Percentiles rank a stretch among this genome's conserved stretches.
Conservation (phyloP, 2,113 vertebrate species). For the Falco punctatus region DNA sequence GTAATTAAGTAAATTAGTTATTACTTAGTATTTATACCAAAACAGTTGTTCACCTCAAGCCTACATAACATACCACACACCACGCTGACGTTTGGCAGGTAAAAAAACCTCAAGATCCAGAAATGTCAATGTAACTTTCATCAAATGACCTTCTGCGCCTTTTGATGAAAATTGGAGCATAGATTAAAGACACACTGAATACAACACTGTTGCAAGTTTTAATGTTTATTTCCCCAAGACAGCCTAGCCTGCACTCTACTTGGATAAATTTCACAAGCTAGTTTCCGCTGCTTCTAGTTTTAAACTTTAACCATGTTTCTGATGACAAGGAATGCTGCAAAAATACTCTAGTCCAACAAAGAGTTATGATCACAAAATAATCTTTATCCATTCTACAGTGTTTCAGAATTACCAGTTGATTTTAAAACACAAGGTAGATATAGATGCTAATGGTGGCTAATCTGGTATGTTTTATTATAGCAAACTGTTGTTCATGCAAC, state of each 20-base stretch:
- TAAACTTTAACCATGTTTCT: slow-evolving; percentile 93
- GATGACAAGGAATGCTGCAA: slow-evolving; percentile 99
- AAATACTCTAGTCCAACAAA: slow-evolving; percentile 97
- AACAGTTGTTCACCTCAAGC: not conserved
- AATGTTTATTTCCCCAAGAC: slow-evolving; percentile 99
- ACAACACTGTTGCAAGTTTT: slow-evolving; percentile 84
- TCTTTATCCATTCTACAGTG: slow-evolving; percentile 97
- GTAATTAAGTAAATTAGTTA: not conserved
- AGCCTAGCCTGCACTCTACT: slow-evolving; percentile 93
- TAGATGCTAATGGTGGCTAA: slow-evolving; percentile 86
- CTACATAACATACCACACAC: rapidly evolving
- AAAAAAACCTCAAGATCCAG: too few relatives aligned
- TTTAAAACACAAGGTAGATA: slow-evolving; percentile 89
- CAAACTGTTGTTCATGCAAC: slow-evolving; percentile 93
- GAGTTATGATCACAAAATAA: slow-evolving; percentile 97
- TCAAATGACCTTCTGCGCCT: rapidly evolving
- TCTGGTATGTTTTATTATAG: slow-evolving; percentile 85
- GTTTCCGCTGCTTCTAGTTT: slow-evolving; percentile 87
- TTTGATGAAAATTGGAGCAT: rapidly evolving
- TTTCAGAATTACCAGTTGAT: slow-evolving; percentile 88
- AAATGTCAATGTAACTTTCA: not conserved
- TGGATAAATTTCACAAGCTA: slow-evolving; percentile 91
- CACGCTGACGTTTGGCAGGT: rapidly evolving
- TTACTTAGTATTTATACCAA: not conserved
- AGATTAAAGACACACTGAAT: slow-evolving; percentile 22